Percentiles rank a stretch among this genome's conserved stretches.
These are phyloP conservation scores for Drosophila prostipennis DNA, from an alignment of 2,888 invertebrate species.

Conservation along the genomic window DNA sequence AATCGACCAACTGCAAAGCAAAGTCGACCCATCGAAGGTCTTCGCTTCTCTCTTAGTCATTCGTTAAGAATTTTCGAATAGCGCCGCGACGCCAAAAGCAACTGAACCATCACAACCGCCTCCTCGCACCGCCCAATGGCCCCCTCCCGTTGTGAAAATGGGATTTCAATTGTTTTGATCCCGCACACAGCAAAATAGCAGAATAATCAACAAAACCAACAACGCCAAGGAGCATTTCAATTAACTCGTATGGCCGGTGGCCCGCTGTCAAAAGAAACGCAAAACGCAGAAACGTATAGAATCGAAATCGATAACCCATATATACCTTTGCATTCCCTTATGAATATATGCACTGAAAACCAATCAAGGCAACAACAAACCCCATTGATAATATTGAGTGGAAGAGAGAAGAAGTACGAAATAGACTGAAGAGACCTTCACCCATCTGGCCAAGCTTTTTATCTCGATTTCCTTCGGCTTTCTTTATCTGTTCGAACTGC, in stretches of 20 bases:
- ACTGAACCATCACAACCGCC: conserved; percentile 26
- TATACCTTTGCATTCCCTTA: background rate
- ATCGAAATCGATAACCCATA: conserved; percentile 24
- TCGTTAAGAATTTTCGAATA: conserved; percentile 56
- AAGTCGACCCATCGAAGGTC: conserved; percentile 33
- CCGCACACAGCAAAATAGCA: conserved; percentile 30
- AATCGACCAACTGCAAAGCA: conserved; percentile 17
- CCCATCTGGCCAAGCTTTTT: conserved; percentile 10
- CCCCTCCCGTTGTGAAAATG: conserved; percentile 53
- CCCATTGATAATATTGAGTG: background rate
- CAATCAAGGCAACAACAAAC: conserved; percentile 10
- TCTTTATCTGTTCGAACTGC: conserved; percentile 12
- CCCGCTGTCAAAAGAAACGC: conserved; percentile 29
- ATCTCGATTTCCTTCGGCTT: conserved; percentile 6
- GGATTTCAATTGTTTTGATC: conserved; percentile 65
- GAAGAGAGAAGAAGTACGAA: background rate
- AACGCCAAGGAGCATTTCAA: conserved; percentile 62
- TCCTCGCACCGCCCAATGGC: conserved; percentile 9
- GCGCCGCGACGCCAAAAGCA: conserved; percentile 65
- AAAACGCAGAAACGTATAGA: conserved; percentile 1
- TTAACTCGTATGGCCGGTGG: conserved; percentile 56
- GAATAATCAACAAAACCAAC: conserved; percentile 38
- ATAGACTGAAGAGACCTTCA: background rate
- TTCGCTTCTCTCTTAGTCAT: conserved; percentile 58
- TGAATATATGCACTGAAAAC: conserved; percentile 2